A percentile compares a stretch with the other conserved stretches of the same genome.
phyloP scores from a whole-genome alignment of 2,113 vertebrate genomes.

The Aegotheles bennettii region DNA sequence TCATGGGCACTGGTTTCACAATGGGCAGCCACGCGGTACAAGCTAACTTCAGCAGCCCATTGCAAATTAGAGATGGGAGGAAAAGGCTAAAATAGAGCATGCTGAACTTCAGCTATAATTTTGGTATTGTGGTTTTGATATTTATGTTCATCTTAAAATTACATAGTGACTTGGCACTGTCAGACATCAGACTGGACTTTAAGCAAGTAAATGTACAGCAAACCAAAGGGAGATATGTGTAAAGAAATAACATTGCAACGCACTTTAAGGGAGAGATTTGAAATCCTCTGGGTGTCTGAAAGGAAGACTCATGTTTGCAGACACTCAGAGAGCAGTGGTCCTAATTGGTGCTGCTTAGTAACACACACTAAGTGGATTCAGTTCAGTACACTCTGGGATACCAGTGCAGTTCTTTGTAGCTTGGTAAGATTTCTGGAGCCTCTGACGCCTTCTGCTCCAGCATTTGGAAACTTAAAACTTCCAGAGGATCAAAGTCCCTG shows the following conservation, averaged over 20 bases:
- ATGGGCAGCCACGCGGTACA: not conserved
- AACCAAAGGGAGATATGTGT: not conserved
- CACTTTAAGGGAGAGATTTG: not conserved
- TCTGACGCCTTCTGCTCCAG: not conserved
- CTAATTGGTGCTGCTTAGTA: not conserved
- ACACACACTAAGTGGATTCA: not conserved
- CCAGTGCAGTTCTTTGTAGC: not conserved
- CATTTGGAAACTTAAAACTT: not conserved
- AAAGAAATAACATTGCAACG: not conserved
- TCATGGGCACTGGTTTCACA: not conserved
- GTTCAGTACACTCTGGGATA: not conserved
- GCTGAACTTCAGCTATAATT: constrained; percentile 45
- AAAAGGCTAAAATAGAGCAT: constrained; percentile 41
- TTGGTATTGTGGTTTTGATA: constrained; percentile 42
- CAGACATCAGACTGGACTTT: not conserved
- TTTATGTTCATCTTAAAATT: constrained; percentile 55
- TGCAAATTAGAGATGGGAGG: constrained; percentile 50
- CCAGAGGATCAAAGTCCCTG: not conserved
- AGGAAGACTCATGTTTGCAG: not conserved
- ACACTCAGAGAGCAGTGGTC: not conserved
- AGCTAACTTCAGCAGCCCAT: not conserved
- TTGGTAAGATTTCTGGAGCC: not conserved
- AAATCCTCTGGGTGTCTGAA: not conserved
- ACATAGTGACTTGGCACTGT: not conserved
- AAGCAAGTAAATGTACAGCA: not conserved